phyloP scores from a whole-genome alignment of 2,797 vertebrate genomes.

The Lutjanus campechanus region DNA sequence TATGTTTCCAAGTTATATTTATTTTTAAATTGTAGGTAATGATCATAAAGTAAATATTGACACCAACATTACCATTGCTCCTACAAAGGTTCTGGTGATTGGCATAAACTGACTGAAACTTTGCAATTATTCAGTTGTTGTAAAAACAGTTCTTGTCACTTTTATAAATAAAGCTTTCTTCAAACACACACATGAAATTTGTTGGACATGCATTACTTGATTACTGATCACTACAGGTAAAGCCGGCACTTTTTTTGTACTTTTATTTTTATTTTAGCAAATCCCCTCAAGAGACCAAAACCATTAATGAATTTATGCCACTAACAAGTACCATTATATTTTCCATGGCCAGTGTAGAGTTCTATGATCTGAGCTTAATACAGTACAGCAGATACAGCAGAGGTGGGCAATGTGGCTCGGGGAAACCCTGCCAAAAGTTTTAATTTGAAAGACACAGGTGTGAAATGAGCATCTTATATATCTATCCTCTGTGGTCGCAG shows the following conservation, averaged over 20 bases:
- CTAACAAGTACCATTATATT: background rate
- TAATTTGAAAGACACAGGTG: slow-evolving; percentile 5
- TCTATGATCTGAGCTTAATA: background rate
- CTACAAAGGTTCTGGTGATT: background rate
- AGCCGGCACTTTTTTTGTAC: background rate
- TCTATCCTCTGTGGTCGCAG: background rate
- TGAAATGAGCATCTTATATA: slow-evolving; percentile 6
- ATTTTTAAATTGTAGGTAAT: background rate
- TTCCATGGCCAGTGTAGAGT: too few relatives aligned
- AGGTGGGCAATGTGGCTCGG: background rate
- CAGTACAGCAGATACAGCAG: background rate
- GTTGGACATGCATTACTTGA: background rate
- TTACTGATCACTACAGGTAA: background rate
- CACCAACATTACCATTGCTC: background rate
- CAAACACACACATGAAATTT: background rate
- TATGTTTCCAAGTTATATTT: background rate
- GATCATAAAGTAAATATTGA: background rate
- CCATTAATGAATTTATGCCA: background rate
- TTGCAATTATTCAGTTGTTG: background rate
- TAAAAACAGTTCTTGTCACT: background rate
- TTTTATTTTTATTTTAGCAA: background rate
- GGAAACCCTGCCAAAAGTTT: slow-evolving; percentile 4
- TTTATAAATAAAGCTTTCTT: background rate
- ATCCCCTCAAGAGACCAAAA: background rate
- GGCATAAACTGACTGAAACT: background rate